Evolutionary conservation across 2,888 invertebrate species (phyloP), one percentile per base, ranked within the genome.

Genomic region (Archips crataeganus): DNA sequence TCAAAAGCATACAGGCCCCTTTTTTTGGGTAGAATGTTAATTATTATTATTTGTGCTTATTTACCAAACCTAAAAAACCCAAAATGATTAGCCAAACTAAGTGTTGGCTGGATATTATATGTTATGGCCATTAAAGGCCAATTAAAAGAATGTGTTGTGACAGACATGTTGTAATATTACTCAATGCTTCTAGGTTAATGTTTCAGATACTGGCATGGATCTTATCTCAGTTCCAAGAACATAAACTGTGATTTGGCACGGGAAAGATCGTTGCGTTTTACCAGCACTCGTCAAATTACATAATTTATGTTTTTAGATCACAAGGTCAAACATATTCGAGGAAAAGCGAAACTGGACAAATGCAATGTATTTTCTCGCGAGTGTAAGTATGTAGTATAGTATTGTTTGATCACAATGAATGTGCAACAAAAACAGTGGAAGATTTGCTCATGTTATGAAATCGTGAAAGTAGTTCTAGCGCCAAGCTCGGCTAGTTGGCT

Each of bases 371-470:
- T 64, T 23, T 32, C 51, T 9, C 36, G 45, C 3, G 8, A 8
- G 57, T 42, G 45, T 45, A 39, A 6, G 6, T 39, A 13, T 62
- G 45, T 47, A 72, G 39, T 59, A 23, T 63, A 60, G 64, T 65
- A 69, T 39, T 65, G 69, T 70, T 65, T 51, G 64, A 74, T 69
- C 61, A 69, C 69, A 69, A 74, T 70, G 54, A 70, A 65, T 59
- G 54, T 61, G 60, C 8, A 36, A 74, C 60, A 70, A 74, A 60
- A 74, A 74, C 76, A 77, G 78, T 75, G 23, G 23, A 23, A 76
- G 77, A 82, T 70, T 67, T 78, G 74, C 70, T 77, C 80, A 82
- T 79, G 77, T 84, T 85, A 82, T 79, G 83, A 87, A 84, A 85
- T 80, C 75, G 79, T 76, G 84, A 85, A 85, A 86, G 83, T 83